Conservation (phyloP, 2,113 vertebrate species). For the Cyprinodon tularosa region DNA sequence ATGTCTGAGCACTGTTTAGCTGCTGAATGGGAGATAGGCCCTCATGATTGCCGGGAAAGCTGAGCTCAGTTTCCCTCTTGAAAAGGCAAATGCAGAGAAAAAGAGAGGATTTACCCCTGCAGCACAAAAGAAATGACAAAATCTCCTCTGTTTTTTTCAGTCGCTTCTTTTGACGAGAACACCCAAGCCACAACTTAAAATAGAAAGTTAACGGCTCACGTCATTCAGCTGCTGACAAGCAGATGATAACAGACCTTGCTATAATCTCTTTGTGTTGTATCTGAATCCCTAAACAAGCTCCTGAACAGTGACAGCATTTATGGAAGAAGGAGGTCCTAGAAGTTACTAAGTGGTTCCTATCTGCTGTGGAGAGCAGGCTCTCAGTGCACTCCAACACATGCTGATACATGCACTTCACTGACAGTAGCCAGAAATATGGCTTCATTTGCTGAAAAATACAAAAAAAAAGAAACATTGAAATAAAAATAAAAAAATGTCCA, state of each 20-base stretch:
- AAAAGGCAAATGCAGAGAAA: conserved; percentile 62
- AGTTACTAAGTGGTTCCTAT: conserved; percentile 74
- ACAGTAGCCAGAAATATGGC: conserved; percentile 41
- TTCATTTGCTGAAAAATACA: conserved; percentile 10
- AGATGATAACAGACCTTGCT: conserved; percentile 79
- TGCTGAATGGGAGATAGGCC: conserved; percentile 63
- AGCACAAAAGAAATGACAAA: conserved; percentile 76
- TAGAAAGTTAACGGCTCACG: conserved; percentile 87
- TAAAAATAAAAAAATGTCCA: background rate
- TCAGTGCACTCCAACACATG: conserved; percentile 60
- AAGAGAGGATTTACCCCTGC: conserved; percentile 46
- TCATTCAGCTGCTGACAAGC: conserved; percentile 85
- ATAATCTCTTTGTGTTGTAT: conserved; percentile 73
- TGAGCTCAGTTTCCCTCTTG: conserved; percentile 67
- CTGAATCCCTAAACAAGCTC: conserved; percentile 73
- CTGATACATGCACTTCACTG: conserved; percentile 55
- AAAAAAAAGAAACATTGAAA: background rate
- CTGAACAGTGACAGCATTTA: conserved; percentile 62
- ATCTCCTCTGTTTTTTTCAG: conserved; percentile 59
- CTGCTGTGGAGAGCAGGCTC: conserved; percentile 67
- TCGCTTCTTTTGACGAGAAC: conserved; percentile 71
- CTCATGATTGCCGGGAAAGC: conserved; percentile 71
- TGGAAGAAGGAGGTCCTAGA: conserved; percentile 63
- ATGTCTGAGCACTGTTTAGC: conserved; percentile 47
- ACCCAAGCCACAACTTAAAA: conserved; percentile 79